Base-by-base conservation (phyloP, 2,888 invertebrate species). In the Apamea crenata region DNA sequence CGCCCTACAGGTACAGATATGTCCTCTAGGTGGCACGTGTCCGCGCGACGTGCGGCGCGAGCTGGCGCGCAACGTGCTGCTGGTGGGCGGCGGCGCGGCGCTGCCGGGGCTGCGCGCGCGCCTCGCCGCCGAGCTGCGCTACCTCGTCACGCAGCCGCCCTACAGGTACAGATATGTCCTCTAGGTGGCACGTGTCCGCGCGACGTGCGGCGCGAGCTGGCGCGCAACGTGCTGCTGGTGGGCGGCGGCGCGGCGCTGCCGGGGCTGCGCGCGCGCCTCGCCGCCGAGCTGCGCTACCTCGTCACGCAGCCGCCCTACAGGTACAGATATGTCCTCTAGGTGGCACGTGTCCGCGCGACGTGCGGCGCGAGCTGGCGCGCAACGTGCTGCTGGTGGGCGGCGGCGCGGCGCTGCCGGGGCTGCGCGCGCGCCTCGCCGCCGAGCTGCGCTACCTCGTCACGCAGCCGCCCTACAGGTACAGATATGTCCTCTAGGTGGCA, bases 71-170 rank as follows among this genome's bases (percentile, higher is more conserved):
- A 44, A 44, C 95, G 97, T 99, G 87, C 96, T 99, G 77, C 95
- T 99, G 32, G 97, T 5, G 44, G 44, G 44, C 32, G 32, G 32
- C 32, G 32, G 32, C 4, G 44, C 8, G 4, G 44, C 44, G 44
- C 44, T 44, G 44, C 44, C 44, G 44, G 63, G 99, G 99, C 25
- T 98, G 98, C 4, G 97, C 98, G 98, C 98, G 97, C 96, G 99
- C 0, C 98, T 99, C 90, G 96, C 97, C 99, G 95, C 96, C 44
- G 44, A 44, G 44, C 44, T 99, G 78, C 96, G 97, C 59, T 92
- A 97, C 79, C 97, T 99, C 63, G 40, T 72, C 67, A 96, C 97
- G 3, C 99, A 99, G 95, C 96, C 99, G 77, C 96, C 78, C 16
- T 78, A 78, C 81, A 68, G 68, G 68, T 69, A 47, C 16, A 67